Percentiles rank a stretch among this genome's conserved stretches.
phyloP scores from a whole-genome alignment of 2,888 invertebrate species.

The Agrochola litura region DNA sequence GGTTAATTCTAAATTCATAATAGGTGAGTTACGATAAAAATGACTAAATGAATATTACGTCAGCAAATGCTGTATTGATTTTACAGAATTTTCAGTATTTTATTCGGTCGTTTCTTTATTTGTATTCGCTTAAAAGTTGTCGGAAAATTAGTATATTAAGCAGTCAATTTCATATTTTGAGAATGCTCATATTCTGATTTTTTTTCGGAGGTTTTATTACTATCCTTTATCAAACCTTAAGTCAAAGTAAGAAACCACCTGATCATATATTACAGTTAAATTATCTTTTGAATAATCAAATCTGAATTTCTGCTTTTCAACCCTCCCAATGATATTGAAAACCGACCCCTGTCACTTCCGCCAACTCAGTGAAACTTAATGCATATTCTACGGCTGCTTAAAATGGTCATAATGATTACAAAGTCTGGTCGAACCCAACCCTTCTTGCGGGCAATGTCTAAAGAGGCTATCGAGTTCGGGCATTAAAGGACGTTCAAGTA shows the following conservation, averaged over 20 bases:
- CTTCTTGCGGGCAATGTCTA: conserved; percentile 10
- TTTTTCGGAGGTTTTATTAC: too few species aligned
- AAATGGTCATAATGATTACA: conserved; percentile 40
- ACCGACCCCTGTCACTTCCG: background rate
- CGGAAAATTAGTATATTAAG: too few species aligned
- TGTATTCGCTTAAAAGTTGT: too few species aligned
- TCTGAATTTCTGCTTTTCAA: background rate
- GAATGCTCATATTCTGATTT: too few species aligned
- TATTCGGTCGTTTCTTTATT: too few species aligned
- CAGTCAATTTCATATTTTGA: too few species aligned
- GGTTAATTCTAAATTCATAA: too few species aligned
- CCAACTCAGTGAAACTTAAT: conserved; percentile 39
- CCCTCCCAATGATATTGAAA: conserved; percentile 23
- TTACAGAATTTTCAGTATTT: too few species aligned
- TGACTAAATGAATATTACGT: too few species aligned
- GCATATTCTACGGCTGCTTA: conserved; percentile 60
- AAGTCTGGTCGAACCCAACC: conserved; percentile 28
- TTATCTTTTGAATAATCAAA: conserved; percentile 19
- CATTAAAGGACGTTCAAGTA: conserved; percentile 45
- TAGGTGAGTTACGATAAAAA: too few species aligned
- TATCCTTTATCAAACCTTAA: too few species aligned
- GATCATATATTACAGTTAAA: background rate
- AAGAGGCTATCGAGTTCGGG: conserved; percentile 32
- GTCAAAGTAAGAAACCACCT: background rate
- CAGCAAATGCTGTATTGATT: too few species aligned